These are phyloP conservation scores for Cladopsammia gracilis DNA, from an alignment of 64 coral and sea anemone genomes.

Conservation along the genomic window DNA sequence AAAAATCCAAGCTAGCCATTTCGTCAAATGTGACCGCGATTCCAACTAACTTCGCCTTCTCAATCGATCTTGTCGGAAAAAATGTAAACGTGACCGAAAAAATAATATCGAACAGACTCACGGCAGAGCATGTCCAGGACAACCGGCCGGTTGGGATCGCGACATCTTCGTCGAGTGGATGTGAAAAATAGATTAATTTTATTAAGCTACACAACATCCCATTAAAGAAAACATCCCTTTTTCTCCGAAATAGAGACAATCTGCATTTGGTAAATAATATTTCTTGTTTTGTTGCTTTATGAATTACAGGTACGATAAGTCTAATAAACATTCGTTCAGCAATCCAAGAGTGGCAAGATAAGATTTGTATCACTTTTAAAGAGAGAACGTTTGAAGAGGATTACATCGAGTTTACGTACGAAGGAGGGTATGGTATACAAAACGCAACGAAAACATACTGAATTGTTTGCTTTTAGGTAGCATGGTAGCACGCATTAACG, in stretches of 20 bases:
- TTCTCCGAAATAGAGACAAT: background rate
- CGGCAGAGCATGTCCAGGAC: too few species aligned
- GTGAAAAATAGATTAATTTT: too few species aligned
- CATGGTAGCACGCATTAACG: too few species aligned
- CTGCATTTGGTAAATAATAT: background rate
- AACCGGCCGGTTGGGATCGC: too few species aligned
- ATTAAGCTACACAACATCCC: too few species aligned
- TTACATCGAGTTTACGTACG: slow-evolving; percentile 82
- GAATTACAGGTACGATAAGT: background rate
- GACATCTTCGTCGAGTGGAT: too few species aligned
- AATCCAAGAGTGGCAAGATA: slow-evolving; percentile 81
- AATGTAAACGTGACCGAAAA: too few species aligned
- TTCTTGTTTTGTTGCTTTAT: background rate
- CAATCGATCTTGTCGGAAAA: too few species aligned
- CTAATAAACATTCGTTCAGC: slow-evolving; percentile 61
- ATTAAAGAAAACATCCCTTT: background rate
- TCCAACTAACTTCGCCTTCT: too few species aligned
- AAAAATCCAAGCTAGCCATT: too few species aligned
- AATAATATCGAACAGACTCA: too few species aligned
- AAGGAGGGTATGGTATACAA: slow-evolving; percentile 65
- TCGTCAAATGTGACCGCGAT: too few species aligned
- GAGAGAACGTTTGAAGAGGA: slow-evolving; percentile 53
- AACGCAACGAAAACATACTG: background rate
- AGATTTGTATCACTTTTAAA: slow-evolving; percentile 64
- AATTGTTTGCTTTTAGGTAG: background rate